phyloP scores from a whole-genome alignment of 2,888 invertebrate genomes.

The Tholera decimalis region DNA sequence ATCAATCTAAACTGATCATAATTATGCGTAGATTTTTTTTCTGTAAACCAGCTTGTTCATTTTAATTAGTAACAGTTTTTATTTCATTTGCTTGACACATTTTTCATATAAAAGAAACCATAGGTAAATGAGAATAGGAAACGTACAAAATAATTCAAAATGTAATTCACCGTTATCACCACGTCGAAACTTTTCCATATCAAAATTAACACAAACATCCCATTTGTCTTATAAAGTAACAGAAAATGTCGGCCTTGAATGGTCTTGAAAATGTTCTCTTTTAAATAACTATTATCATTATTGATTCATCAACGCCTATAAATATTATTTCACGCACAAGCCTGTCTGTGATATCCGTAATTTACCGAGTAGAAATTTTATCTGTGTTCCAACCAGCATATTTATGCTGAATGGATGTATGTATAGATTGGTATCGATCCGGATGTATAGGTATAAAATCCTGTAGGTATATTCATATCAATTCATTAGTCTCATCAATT shows the following conservation, averaged over 20 bases:
- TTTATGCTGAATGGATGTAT: no score
- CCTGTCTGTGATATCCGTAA: neutral
- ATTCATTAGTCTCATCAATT: constrained; percentile 29
- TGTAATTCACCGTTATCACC: constrained; percentile 30
- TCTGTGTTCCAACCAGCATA: constrained; percentile 11
- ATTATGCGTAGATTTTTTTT: no score
- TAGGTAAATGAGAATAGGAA: neutral
- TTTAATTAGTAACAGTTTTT: no score
- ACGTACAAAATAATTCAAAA: neutral
- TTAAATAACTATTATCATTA: constrained; percentile 35
- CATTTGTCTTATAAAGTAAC: constrained; percentile 22
- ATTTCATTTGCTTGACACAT: neutral
- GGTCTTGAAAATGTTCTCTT: constrained; percentile 13
- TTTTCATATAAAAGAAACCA: neutral
- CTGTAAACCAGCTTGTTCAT: no score
- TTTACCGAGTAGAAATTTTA: constrained; percentile 18
- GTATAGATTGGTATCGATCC: constrained; percentile 19
- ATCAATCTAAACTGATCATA: no score
- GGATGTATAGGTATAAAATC: neutral
- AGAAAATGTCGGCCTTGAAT: constrained; percentile 19
- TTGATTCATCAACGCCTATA: constrained; percentile 32
- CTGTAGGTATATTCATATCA: neutral
- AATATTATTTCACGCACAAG: constrained; percentile 13
- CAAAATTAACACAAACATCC: constrained; percentile 33
- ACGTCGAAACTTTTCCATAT: constrained; percentile 11